Evolutionary conservation across 2,113 vertebrate genomes (phyloP).

Genomic region (Oreochromis tanganicae): DNA sequence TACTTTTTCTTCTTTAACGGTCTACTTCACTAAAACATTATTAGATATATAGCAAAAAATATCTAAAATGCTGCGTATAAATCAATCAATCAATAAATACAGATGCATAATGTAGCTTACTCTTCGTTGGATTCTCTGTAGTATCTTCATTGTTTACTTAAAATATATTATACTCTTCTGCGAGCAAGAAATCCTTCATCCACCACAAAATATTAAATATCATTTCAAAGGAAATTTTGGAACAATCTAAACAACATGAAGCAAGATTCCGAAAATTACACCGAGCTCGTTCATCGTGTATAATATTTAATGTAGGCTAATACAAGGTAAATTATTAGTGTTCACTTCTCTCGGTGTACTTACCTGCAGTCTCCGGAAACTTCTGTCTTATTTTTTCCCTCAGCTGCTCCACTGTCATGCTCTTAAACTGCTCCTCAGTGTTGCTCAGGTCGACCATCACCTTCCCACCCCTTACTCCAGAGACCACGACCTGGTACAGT

Average conservation of each 20-base stretch:
- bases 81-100: no score
- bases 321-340: fast-evolving
- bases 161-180: background rate
- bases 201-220: fast-evolving
- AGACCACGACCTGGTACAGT: constrained; percentile 45
- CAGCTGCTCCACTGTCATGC: constrained; percentile 49
- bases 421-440: constrained; percentile 48
- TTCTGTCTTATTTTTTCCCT: constrained; percentile 39
- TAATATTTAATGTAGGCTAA: fast-evolving
- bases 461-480: constrained; percentile 43
- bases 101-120: background rate
- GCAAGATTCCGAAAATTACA: fast-evolving
- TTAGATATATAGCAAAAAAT: no score
- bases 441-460: constrained; percentile 49
- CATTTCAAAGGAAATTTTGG: fast-evolving
- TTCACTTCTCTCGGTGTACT: background rate
- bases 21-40: no score
- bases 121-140: background rate
- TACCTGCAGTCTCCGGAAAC: background rate
- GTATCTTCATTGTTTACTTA: background rate
- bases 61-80: no score
- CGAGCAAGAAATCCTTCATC: fast-evolving
- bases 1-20: no score
- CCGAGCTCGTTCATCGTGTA: fast-evolving
- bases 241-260: fast-evolving